These are phyloP conservation scores for Apoda limacodes DNA, from an alignment of 2,888 invertebrate genomes.

Conservation along the genomic window DNA sequence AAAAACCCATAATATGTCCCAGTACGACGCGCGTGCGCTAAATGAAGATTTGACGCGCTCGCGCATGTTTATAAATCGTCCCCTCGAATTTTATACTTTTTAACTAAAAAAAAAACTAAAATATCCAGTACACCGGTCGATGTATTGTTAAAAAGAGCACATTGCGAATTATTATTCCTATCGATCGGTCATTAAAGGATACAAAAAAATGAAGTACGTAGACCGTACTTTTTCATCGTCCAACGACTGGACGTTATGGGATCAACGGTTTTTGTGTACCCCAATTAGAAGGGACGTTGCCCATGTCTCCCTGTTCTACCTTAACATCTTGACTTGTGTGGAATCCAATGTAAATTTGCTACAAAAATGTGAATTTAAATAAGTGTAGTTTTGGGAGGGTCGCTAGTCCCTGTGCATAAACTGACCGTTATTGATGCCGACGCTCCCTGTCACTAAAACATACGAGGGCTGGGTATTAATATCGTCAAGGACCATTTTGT, in stretches of 20 bases:
- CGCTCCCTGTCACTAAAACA: too few relatives aligned
- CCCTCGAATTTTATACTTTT: slow-evolving; percentile 62
- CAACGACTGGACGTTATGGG: slow-evolving; percentile 63
- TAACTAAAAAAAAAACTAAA: slow-evolving; percentile 52
- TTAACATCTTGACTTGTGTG: slow-evolving; percentile 52
- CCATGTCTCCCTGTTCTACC: slow-evolving; percentile 43
- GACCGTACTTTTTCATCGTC: slow-evolving; percentile 50
- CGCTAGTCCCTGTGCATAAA: slow-evolving; percentile 51
- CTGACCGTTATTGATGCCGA: slow-evolving; percentile 48
- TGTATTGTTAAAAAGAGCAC: slow-evolving; percentile 39
- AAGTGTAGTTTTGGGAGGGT: slow-evolving; percentile 47
- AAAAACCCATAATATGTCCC: slow-evolving; percentile 62
- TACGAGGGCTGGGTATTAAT: too few relatives aligned
- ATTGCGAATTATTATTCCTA: slow-evolving; percentile 51
- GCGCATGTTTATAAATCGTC: slow-evolving; percentile 66
- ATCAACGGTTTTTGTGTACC: slow-evolving; percentile 69
- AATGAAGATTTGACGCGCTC: slow-evolving; percentile 69
- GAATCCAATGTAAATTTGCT: slow-evolving; percentile 65
- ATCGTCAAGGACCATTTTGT: too few relatives aligned
- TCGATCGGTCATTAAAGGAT: slow-evolving; percentile 47
- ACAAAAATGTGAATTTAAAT: slow-evolving; percentile 68
- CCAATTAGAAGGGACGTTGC: slow-evolving; percentile 64
- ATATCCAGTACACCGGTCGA: slow-evolving; percentile 52
- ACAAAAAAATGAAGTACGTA: slow-evolving; percentile 34
- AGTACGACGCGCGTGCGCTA: slow-evolving; percentile 54